Conservation (phyloP, 2,113 vertebrate genomes). For the Sminthopsis crassicaudata region DNA sequence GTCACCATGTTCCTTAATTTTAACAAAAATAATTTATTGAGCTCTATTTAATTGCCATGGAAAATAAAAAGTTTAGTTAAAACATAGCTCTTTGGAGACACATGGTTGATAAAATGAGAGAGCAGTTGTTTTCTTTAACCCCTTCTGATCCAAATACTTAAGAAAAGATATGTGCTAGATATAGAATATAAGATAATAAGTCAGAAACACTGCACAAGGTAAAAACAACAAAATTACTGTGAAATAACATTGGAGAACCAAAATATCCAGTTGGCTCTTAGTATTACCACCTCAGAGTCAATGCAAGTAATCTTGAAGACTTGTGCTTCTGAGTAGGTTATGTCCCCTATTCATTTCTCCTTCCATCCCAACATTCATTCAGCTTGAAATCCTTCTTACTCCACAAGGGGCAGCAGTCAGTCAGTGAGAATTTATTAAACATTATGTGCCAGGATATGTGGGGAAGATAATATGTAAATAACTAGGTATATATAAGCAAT, state of each 20-base stretch:
- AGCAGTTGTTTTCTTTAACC: not conserved
- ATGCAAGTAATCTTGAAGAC: not conserved
- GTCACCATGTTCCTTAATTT: not conserved
- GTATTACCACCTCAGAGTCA: not conserved
- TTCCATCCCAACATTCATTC: not conserved
- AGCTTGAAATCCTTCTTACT: not conserved
- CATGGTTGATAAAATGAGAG: not conserved
- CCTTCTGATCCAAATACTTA: not conserved
- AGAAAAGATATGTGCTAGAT: not conserved
- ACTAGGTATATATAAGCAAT: not conserved
- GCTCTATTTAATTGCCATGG: not conserved
- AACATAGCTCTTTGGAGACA: not conserved
- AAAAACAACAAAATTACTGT: not conserved
- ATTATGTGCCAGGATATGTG: not conserved
- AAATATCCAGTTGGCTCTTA: not conserved
- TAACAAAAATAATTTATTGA: not conserved
- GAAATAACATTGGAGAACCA: not conserved
- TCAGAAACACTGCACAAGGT: not conserved
- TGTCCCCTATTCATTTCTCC: not conserved
- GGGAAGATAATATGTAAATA: not conserved
- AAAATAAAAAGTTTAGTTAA: not conserved
- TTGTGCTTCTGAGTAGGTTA: not conserved
- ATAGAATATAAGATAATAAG: not conserved
- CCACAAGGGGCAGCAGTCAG: not conserved
- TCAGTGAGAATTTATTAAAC: not conserved